Base-by-base conservation (phyloP, 2,888 invertebrate genomes). In the Venustoraphidia nigricollis region DNA sequence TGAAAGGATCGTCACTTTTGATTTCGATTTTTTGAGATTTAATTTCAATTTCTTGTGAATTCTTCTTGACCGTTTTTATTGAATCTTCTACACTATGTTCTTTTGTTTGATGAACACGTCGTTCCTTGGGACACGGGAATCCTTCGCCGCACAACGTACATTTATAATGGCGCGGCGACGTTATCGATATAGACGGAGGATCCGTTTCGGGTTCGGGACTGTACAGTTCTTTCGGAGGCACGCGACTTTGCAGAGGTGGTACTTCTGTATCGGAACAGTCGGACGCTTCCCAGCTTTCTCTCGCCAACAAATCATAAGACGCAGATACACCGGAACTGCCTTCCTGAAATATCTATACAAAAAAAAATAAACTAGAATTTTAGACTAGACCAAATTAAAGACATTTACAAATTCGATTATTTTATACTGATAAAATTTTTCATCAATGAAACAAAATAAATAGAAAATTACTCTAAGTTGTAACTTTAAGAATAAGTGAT, bases 201-300 rank as follows among this genome's bases (percentile, higher is more conserved):
- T 45, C 62, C 61, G 45, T 59, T 56, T 36, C 56, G 52, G 36
- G 54, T 10, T 46, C 45, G 35, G 44, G 36, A 41, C 11, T 48
- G 45, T 48, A 52, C 39, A 17, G 40, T 36, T 49, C 41, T 36
- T 64, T 62, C 10, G 64, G 65, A 1, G 68, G 54, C 46, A 57
- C 69, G 66, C 70, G 57, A 70, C 73, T 72, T 53, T 56, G 59
- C 41, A 57, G 53, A 13, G 59, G 57, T 38, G 53, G 54, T 43
- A 50, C 53, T 60, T 57, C 73, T 73, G 49, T 70, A 53, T 81
- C 80, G 0, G 80, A 81, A n/a, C 77, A 76, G 58, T 81, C 81
- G 0, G 79, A 79, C 50, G 75, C 75, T 53, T 71, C 72, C 81
- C 81, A 82, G 58, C 75, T 76, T 62, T 81, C 81, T 1, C 80